Base-by-base conservation (phyloP, 1,140 invertebrate genomes). In the Campoletis sonorensis region DNA sequence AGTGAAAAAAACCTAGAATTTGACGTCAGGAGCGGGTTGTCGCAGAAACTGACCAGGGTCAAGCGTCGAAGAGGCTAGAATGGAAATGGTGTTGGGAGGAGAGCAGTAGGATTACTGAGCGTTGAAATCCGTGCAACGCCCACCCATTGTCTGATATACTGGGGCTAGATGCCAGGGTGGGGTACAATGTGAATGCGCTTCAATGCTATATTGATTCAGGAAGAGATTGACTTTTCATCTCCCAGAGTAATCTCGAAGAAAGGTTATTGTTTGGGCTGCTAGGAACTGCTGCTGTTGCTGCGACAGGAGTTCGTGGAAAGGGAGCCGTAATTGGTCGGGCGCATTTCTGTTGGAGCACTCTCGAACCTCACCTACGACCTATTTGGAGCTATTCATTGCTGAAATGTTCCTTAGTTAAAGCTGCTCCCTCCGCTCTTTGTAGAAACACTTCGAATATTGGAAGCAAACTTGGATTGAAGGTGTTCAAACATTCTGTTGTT, bases 361-460 rank as follows among this genome's bases (percentile, higher is more conserved):
- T 73, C 71, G 16, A 73, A 73, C n/a, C 40, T 23, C 40, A 73
- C 45, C 37, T 73, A 73, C 71, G 71, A 21, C 26, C 21, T 37
- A 16, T 23, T 40, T 26, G 23, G 40, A 0, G 37, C n/a, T 73
- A 27, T 49, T 73, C 71, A 37, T 40, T 40, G 68, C 33, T 71
- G 68, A 27, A 71, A 27, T n/a, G 33, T 37, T 37, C 33, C 33
- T 30, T 7, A 30, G 30, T 21, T 71, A 45, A 45, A 13, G 40
- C 40, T 13, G 40, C 40, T 10, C 11, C 40, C 2, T 45, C 21
- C 23, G 10, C 68, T 37, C 33, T 30, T 4, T 16, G 13, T 21
- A 71, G 76, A 82, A 82, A 82, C 76, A 82, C 72, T 72, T 82
- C 68, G 75, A 80, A 80, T 80, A 61, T 70, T 64, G 26, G 40